These are phyloP conservation scores for Tenrec ecaudatus DNA, from an alignment of 2,113 vertebrate species.

Conservation along the genomic window DNA sequence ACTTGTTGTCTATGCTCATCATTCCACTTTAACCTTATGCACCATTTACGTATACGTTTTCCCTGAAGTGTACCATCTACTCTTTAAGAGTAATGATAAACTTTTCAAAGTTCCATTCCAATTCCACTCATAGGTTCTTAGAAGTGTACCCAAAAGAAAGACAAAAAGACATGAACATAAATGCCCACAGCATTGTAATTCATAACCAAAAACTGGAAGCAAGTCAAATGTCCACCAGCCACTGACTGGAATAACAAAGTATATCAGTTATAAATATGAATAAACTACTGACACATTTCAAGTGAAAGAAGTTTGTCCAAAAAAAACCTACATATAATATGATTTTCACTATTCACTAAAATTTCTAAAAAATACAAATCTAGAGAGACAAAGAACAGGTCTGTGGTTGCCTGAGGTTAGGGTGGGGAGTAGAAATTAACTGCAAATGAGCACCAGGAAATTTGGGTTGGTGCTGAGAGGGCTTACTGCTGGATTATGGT, in stretches of 20 bases:
- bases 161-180: conserved; percentile 48
- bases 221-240: conserved; percentile 38
- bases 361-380: conserved; percentile 44
- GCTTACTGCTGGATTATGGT: conserved; percentile 17
- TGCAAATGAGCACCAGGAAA: not conserved
- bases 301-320: not conserved
- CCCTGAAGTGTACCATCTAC: not conserved
- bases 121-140: not conserved
- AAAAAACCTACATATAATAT: not conserved
- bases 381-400: conserved; percentile 9
- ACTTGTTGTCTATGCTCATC: not conserved
- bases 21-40: conserved; percentile 39
- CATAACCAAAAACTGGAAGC: conserved; percentile 4
- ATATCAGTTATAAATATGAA: not conserved
- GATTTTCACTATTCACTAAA: not conserved
- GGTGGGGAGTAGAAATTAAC: not conserved
- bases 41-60: not conserved
- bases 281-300: conserved; percentile 9
- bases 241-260: conserved; percentile 4
- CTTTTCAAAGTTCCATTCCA: not conserved
- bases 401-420: not conserved
- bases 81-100: conserved; percentile 37
- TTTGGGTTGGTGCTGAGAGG: not conserved
- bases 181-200: not conserved
- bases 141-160: conserved; percentile 27